phyloP scores from a whole-genome alignment of 2,888 invertebrate species.

The Phengaris arion region DNA sequence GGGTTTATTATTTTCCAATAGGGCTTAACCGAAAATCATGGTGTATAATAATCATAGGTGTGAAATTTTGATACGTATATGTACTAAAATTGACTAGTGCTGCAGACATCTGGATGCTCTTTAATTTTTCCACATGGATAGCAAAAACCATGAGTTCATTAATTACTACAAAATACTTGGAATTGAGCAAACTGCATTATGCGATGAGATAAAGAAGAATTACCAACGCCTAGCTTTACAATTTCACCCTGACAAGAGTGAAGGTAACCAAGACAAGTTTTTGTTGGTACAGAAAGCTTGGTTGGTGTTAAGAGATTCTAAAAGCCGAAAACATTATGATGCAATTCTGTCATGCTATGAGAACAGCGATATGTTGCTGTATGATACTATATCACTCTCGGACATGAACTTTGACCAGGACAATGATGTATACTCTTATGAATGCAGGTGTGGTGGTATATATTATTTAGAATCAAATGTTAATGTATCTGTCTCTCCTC shows the following conservation, averaged over 20 bases:
- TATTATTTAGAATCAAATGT: conserved; percentile 66
- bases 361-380: conserved; percentile 80
- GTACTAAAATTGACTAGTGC: background rate
- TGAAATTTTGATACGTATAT: background rate
- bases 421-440: conserved; percentile 68
- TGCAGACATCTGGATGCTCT: background rate
- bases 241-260: conserved; percentile 82
- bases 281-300: conserved; percentile 83
- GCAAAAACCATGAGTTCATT: conserved; percentile 34
- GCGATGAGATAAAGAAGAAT: conserved; percentile 80
- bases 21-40: background rate
- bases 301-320: conserved; percentile 82
- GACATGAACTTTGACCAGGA: conserved; percentile 68
- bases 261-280: conserved; percentile 50
- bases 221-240: conserved; percentile 79
- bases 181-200: conserved; percentile 73
- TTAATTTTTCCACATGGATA: conserved; percentile 29
- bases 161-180: conserved; percentile 79
- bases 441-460: conserved; percentile 85
- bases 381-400: conserved; percentile 73
- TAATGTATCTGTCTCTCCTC: conserved; percentile 41
- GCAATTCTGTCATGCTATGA: conserved; percentile 78
- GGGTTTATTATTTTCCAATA: too few species aligned
- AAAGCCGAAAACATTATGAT: conserved; percentile 82
- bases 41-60: background rate